These are phyloP conservation scores for Entosphenus tridentatus DNA, from an alignment of 2,113 vertebrate genomes.

Conservation along the genomic window DNA sequence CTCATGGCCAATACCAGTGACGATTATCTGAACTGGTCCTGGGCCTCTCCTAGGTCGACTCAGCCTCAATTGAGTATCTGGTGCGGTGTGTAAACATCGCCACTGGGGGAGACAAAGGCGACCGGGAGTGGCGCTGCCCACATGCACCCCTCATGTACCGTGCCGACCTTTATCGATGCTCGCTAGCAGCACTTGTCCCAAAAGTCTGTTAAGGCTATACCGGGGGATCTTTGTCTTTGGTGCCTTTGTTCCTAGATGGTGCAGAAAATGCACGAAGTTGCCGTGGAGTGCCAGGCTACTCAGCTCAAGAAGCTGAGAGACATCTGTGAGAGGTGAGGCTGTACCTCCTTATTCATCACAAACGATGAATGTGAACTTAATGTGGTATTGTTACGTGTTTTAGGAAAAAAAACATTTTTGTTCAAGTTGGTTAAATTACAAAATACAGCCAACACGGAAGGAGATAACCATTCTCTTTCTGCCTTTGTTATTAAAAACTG, in stretches of 20 bases:
- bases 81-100: too few relatives aligned
- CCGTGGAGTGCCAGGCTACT: slow-evolving; percentile 24
- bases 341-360: neutral
- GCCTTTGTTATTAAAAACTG: neutral
- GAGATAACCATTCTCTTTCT: neutral
- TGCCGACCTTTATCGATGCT: too few relatives aligned
- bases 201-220: too few relatives aligned
- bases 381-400: neutral
- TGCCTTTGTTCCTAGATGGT: slow-evolving; percentile 21
- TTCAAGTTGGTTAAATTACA: neutral
- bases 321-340: slow-evolving; percentile 33
- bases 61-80: too few relatives aligned
- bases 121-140: too few relatives aligned
- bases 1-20: too few relatives aligned
- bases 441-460: neutral
- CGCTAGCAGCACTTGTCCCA: too few relatives aligned
- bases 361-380: neutral
- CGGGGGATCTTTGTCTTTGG: too few relatives aligned
- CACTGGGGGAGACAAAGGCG: too few relatives aligned
- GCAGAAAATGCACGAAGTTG: slow-evolving; percentile 31
- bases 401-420: neutral
- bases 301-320: slow-evolving; percentile 50
- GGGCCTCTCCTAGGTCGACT: too few relatives aligned
- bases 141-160: too few relatives aligned
- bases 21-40: too few relatives aligned